Evolutionary conservation across 1,140 invertebrate genomes (phyloP).

Genomic region (Sesamia nonagrioides): DNA sequence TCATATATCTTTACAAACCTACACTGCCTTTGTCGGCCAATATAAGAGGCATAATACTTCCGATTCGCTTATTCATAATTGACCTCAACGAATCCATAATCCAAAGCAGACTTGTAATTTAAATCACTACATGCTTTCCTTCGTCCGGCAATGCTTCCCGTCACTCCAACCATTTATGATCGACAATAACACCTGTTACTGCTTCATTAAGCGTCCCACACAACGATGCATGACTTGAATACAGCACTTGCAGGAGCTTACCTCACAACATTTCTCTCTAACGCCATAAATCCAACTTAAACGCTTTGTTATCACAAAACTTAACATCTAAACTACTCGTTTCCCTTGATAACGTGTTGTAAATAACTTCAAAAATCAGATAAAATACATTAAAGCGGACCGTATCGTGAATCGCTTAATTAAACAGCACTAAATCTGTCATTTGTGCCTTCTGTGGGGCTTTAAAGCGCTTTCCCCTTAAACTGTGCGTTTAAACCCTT

Average conservation of each 20-base stretch:
- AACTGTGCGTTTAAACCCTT: slow-evolving; percentile 70
- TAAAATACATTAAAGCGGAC: slow-evolving; percentile 54
- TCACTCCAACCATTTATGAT: background rate
- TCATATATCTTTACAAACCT: too few species aligned
- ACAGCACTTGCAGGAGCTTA: background rate
- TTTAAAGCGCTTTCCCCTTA: slow-evolving; percentile 72
- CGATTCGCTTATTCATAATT: background rate
- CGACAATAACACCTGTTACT: background rate
- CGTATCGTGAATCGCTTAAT: slow-evolving; percentile 79
- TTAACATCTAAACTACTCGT: slow-evolving; percentile 38
- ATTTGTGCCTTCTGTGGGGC: slow-evolving; percentile 71
- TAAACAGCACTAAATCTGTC: slow-evolving; percentile 82
- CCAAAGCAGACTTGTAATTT: background rate
- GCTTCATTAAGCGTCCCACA: background rate
- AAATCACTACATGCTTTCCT: background rate
- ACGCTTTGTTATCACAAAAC: slow-evolving; percentile 42
- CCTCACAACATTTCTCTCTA: background rate
- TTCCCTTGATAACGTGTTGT: slow-evolving; percentile 55
- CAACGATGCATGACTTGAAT: background rate
- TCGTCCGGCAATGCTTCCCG: background rate
- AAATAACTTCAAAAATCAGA: slow-evolving; percentile 75
- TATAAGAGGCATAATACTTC: background rate
- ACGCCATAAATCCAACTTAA: slow-evolving; percentile 27
- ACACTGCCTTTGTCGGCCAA: too few species aligned
- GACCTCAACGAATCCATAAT: background rate